Percentiles rank a stretch among this genome's conserved stretches.
These are phyloP conservation scores for Catharus fuscescens DNA, from an alignment of 2,113 vertebrate genomes.

Conservation along the genomic window DNA sequence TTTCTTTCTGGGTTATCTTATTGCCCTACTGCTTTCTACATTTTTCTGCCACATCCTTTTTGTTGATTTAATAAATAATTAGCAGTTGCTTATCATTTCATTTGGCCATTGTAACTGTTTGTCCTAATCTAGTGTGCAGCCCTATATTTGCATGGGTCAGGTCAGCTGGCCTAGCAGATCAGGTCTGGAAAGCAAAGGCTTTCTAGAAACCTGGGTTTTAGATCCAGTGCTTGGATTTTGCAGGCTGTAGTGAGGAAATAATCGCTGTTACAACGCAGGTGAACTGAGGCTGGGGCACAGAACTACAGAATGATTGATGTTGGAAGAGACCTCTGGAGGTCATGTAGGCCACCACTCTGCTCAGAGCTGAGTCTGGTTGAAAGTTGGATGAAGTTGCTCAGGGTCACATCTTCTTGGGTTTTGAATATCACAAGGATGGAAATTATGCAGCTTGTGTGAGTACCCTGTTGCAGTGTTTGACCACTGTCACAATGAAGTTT, in stretches of 20 bases:
- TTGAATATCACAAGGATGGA: neutral
- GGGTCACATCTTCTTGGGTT: neutral
- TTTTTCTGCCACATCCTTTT: neutral
- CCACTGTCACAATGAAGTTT: neutral
- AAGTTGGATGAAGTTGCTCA: neutral
- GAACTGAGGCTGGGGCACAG: neutral
- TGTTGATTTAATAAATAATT: neutral
- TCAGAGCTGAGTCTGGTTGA: neutral
- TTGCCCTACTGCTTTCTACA: neutral
- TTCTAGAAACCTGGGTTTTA: neutral
- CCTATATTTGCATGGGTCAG: neutral
- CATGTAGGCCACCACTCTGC: accelerated
- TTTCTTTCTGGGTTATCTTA: neutral
- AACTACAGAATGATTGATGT: neutral
- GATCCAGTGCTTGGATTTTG: neutral
- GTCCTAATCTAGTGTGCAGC: neutral
- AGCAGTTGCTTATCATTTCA: neutral
- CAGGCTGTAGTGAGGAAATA: neutral
- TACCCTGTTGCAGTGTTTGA: neutral
- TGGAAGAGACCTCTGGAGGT: neutral
- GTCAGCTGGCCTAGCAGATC: neutral
- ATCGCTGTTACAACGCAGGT: accelerated
- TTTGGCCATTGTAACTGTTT: neutral
- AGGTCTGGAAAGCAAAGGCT: neutral
- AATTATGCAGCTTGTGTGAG: neutral